phyloP scores from a whole-genome alignment of 2,113 vertebrate species.

The Colaptes auratus region DNA sequence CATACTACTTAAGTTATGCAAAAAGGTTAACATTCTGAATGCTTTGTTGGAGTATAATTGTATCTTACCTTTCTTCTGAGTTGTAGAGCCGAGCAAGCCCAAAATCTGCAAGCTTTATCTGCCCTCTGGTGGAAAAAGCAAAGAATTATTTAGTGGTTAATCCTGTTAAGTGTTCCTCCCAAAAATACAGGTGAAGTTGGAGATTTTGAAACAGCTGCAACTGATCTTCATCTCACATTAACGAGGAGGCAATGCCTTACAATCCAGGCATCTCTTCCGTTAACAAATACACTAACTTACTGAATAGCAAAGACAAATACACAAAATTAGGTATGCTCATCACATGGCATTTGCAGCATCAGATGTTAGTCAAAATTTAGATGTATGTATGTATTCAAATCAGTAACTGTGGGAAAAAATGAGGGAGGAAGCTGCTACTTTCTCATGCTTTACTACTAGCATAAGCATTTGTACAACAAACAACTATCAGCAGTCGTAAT shows the following conservation, averaged over 20 bases:
- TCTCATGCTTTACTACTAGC: not conserved
- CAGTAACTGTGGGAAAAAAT: not conserved
- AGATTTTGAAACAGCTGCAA: not conserved
- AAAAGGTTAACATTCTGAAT: not conserved
- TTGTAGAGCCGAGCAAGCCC: conserved; percentile 87
- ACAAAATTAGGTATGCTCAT: not conserved
- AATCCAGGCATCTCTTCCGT: not conserved
- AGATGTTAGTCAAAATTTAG: not conserved
- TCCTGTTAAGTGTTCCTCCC: not conserved
- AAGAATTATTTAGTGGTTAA: conserved; percentile 38
- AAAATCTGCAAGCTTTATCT: conserved; percentile 90
- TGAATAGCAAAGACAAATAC: not conserved
- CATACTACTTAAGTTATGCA: not conserved
- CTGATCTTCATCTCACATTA: not conserved
- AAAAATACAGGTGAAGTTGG: not conserved
- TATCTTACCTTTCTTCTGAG: conserved; percentile 86
- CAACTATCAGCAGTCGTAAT: not conserved
- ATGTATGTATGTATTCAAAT: not conserved
- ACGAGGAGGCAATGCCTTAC: not conserved
- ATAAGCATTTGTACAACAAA: not conserved
- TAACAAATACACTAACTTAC: not conserved
- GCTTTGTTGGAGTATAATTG: not conserved
- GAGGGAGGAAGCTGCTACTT: not conserved
- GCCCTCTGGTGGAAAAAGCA: conserved; percentile 81
- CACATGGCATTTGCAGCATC: not conserved